Conservation (phyloP, 2,888 invertebrate species). For the Villa cingulata region DNA sequence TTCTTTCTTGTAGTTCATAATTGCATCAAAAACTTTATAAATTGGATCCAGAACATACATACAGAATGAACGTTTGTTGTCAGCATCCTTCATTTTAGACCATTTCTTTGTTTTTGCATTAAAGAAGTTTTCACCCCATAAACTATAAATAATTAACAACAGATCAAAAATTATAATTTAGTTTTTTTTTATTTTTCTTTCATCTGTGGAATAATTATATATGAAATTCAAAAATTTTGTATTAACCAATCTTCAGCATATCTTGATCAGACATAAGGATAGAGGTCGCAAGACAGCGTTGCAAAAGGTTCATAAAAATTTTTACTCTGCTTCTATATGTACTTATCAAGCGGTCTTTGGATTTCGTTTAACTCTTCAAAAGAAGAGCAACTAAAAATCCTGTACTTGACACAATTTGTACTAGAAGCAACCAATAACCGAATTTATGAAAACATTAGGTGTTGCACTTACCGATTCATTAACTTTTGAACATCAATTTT, state of each 20-base stretch:
- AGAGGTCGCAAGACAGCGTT: conserved; percentile 67
- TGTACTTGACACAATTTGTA: conserved; percentile 31
- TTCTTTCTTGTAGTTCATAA: conserved; percentile 91
- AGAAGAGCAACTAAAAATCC: conserved; percentile 16
- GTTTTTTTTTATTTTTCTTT: background rate
- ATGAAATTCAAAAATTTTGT: conserved; percentile 21
- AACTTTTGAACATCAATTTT: conserved; percentile 93
- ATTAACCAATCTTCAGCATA: conserved; percentile 38
- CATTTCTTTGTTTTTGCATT: conserved; percentile 96
- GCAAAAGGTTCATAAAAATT: conserved; percentile 34
- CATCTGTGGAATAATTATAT: too few relatives aligned
- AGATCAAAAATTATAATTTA: background rate
- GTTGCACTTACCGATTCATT: conserved; percentile 65
- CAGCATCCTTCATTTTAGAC: conserved; percentile 80
- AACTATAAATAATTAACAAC: conserved; percentile 21
- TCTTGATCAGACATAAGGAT: conserved; percentile 62
- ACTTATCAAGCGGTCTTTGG: conserved; percentile 38
- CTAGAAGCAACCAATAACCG: conserved; percentile 28
- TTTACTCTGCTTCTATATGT: conserved; percentile 53
- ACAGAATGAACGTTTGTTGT: conserved; percentile 94
- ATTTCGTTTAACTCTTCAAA: conserved; percentile 1
- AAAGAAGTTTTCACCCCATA: conserved; percentile 99
- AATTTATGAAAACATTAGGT: background rate
- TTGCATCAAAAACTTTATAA: conserved; percentile 74
- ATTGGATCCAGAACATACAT: conserved; percentile 99